Evolutionary conservation across 2,888 invertebrate genomes (phyloP).

Genomic region (Tipula vernalis): DNA sequence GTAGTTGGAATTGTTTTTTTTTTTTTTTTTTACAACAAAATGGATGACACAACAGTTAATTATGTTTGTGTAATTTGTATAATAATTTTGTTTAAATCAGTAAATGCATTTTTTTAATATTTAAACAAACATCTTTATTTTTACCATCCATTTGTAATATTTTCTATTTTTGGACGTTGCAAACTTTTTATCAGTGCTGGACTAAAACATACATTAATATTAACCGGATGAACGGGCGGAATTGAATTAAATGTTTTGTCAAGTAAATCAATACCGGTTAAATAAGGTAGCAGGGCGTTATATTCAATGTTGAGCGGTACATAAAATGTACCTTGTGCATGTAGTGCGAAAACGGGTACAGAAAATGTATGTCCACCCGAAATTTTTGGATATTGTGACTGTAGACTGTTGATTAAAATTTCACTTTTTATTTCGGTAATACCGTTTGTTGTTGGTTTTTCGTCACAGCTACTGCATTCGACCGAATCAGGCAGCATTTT

Average conservation of each 20-base stretch:
- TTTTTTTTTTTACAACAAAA: background rate
- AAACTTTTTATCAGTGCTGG: constrained; percentile 24
- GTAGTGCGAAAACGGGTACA: constrained; percentile 82
- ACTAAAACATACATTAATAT: constrained; percentile 74
- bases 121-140: background rate
- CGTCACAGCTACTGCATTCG: constrained; percentile 7
- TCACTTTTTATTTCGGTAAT: constrained; percentile 18
- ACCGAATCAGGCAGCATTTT: constrained; percentile 7
- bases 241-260: constrained; percentile 40
- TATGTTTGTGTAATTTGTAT: background rate
- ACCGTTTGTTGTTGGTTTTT: constrained; percentile 13
- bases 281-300: constrained; percentile 54
- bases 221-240: constrained; percentile 67
- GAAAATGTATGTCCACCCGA: constrained; percentile 31
- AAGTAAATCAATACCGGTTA: constrained; percentile 46
- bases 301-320: constrained; percentile 74
- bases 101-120: background rate
- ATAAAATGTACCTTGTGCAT: constrained; percentile 80
- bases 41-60: background rate
- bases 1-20: background rate
- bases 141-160: constrained; percentile 33
- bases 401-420: background rate
- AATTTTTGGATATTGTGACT: constrained; percentile 14
- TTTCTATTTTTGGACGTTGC: constrained; percentile 26
- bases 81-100: background rate